phyloP scores from a whole-genome alignment of 2,797 vertebrate species.

The Halcyon badia region DNA sequence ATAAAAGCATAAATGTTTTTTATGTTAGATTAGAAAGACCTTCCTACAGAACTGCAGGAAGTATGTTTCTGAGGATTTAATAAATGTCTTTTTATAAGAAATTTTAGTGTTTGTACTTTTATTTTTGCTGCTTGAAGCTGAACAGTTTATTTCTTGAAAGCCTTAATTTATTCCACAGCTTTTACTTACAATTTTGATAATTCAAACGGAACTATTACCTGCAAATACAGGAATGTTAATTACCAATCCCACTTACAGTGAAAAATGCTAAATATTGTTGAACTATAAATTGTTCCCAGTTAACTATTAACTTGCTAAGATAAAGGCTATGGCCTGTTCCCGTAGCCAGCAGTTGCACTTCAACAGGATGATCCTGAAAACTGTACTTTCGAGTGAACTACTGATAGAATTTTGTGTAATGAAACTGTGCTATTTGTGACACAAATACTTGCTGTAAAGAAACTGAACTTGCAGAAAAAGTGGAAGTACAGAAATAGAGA shows the following conservation, averaged over 20 bases:
- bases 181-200: conserved; percentile 60
- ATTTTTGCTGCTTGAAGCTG: neutral
- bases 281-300: conserved; percentile 42
- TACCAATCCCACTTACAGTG: neutral
- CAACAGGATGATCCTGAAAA: neutral
- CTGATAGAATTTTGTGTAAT: neutral
- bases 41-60: neutral
- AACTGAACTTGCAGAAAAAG: neutral
- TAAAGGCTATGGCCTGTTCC: neutral
- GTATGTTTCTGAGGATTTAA: neutral
- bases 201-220: neutral
- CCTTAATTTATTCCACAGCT: conserved; percentile 32
- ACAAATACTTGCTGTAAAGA: neutral
- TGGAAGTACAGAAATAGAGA: neutral
- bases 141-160: conserved; percentile 36
- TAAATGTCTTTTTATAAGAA: neutral
- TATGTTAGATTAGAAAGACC: neutral
- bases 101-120: neutral
- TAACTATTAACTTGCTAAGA: conserved; percentile 49
- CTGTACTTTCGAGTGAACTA: neutral
- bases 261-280: conserved; percentile 39
- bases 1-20: neutral
- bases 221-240: neutral
- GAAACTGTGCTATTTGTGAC: neutral
- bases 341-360: neutral